Conservation (phyloP, 2,113 vertebrate genomes). For the Ceratotherium simum region DNA sequence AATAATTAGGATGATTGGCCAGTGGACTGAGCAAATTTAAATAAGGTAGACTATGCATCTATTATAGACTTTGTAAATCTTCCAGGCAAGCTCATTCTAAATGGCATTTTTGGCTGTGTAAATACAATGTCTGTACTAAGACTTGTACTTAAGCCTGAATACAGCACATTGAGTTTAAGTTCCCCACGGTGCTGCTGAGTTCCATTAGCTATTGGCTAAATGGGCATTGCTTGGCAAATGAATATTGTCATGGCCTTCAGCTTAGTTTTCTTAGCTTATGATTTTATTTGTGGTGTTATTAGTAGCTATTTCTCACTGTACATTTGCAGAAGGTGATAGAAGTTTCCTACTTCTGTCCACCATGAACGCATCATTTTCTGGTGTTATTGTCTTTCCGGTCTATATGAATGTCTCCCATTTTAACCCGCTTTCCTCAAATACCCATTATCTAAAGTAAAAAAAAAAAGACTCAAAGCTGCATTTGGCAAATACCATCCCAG, state of each 20-base stretch:
- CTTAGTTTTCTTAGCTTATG: constrained; percentile 5
- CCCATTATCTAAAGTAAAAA: background rate
- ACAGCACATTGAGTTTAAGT: background rate
- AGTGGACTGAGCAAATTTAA: background rate
- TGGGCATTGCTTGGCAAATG: background rate
- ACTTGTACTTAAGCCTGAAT: background rate
- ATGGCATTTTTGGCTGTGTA: background rate
- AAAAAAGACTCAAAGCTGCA: background rate
- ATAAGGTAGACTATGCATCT: background rate
- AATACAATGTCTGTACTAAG: background rate
- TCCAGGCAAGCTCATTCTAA: background rate
- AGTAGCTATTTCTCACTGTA: background rate
- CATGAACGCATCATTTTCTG: background rate
- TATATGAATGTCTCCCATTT: background rate
- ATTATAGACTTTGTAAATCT: background rate
- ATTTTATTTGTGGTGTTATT: constrained; percentile 16
- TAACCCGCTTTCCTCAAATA: constrained; percentile 64
- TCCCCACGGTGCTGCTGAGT: background rate
- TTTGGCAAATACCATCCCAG: constrained; percentile 54
- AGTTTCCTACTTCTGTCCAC: background rate
- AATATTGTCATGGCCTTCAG: background rate
- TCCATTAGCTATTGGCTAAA: constrained; percentile 14
- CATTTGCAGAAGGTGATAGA: background rate
- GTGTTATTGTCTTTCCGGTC: background rate
- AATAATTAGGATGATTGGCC: background rate